Evolutionary conservation across 2,797 vertebrate genomes (phyloP), one percentile per base, ranked within the genome.

Genomic region (Gadopsis bispinosus): DNA sequence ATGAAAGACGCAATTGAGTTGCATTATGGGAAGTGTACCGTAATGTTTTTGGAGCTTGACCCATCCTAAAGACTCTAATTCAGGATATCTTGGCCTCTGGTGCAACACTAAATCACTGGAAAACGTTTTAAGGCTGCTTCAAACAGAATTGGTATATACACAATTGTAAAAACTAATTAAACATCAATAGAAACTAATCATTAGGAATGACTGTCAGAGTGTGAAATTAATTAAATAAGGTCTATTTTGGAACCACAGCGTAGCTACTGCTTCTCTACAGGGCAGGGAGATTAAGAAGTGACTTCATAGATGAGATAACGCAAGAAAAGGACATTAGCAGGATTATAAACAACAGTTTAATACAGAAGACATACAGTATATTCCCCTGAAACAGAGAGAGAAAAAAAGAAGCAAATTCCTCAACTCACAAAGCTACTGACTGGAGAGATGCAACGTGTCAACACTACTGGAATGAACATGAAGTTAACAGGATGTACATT

Each of bases 311-410:
- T 37, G 22, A 20, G 1, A 6, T 41, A n/a, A 67, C 68, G 19
- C 0, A 62, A 47, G 26, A 51, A 58, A 70, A 56, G 1, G n/a
- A 77, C 67, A 78, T 56, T 0, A 53, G 17, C 35, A 76, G 54
- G 14, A 80, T 81, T 91, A 86, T 62, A 63, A 85, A 88, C 75
- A 93, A 81, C 60, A 79, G 72, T 92, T 93, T 92, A 91, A 88
- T 93, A 86, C 74, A 86, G 71, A 83, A 83, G 55, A 83, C 43
- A 9, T 22, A 83, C 62, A 26, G 26, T 26, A 26, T 26, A 26
- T 79, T 47, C 37, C 45, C 69, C 67, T 47, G 37, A 83, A 77
- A 63, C 58, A 69, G 39, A 31, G 39, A 83, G 83, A 77, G 8
- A 54, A 35, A 68, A 65, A 75, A 75, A 20, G 19, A 31, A 59